Conservation (phyloP, 2,888 invertebrate species). For the Bedellia somnulentella region DNA sequence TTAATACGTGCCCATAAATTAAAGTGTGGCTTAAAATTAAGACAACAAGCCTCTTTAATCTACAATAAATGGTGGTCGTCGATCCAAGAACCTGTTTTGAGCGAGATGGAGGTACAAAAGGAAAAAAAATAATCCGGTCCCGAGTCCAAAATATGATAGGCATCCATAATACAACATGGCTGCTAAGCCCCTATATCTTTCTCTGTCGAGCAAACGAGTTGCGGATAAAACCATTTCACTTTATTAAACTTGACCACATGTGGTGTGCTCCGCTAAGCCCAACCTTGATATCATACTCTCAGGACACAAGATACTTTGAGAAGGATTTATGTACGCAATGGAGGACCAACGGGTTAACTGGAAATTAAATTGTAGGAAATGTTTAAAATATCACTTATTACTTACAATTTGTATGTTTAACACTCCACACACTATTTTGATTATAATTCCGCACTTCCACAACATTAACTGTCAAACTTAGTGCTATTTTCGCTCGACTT, state of each 20-base stretch:
- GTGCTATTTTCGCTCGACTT: not conserved
- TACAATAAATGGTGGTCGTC: slow-evolving; percentile 60
- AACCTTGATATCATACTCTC: slow-evolving; percentile 61
- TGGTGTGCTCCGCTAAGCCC: slow-evolving; percentile 61
- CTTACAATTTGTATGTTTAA: not conserved
- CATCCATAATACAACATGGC: slow-evolving; percentile 62
- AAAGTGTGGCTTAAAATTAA: slow-evolving; percentile 59
- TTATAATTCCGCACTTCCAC: not conserved
- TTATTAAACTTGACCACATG: slow-evolving; percentile 61
- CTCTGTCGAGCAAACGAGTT: slow-evolving; percentile 26
- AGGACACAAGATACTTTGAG: slow-evolving; percentile 5
- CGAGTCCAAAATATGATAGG: slow-evolving; percentile 61
- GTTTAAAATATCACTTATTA: too few relatives aligned
- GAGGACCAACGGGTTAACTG: too few relatives aligned
- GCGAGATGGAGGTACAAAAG: slow-evolving; percentile 48
- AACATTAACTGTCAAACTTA: not conserved
- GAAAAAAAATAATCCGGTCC: slow-evolving; percentile 57
- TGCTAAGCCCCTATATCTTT: slow-evolving; percentile 48
- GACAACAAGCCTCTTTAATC: slow-evolving; percentile 63
- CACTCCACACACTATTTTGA: not conserved
- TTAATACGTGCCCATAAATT: slow-evolving; percentile 56
- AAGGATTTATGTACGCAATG: too few relatives aligned
- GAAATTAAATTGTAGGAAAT: too few relatives aligned
- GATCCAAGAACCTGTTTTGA: slow-evolving; percentile 47
- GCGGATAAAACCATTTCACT: slow-evolving; percentile 37